These are phyloP conservation scores for Caenorhabditis sp. DNA, from an alignment of 2,888 invertebrate species.

Conservation along the genomic window DNA sequence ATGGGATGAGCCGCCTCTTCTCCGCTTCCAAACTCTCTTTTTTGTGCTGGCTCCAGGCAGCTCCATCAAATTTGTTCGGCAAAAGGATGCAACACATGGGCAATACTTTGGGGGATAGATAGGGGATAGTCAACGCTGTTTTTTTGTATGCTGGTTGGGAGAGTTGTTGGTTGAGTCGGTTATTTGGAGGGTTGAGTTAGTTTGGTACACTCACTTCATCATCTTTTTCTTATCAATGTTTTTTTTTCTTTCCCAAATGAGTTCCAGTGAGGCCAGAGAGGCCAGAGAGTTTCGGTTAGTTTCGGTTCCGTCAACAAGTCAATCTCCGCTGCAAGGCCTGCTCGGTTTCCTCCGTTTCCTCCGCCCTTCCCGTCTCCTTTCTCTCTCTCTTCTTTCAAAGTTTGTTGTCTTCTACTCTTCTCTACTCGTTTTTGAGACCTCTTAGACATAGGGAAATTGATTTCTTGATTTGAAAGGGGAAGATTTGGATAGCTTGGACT, in stretches of 20 bases:
- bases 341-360: too few species aligned
- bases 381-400: background rate
- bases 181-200: background rate
- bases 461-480: background rate
- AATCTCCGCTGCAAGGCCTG: constrained; percentile 13
- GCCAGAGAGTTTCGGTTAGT: too few species aligned
- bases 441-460: background rate
- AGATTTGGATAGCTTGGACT: too few species aligned
- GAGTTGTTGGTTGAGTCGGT: too few species aligned
- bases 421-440: background rate
- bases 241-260: too few species aligned
- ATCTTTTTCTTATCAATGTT: too few species aligned
- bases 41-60: background rate
- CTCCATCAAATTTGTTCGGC: constrained; percentile 38
- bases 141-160: background rate
- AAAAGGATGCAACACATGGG: constrained; percentile 28
- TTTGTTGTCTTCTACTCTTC: constrained; percentile 11
- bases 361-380: too few species aligned
- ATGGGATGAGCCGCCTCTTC: constrained; percentile 40
- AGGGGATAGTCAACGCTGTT: too few species aligned
- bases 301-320: constrained; percentile 27
- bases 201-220: background rate
- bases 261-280: too few species aligned
- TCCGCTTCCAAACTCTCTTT: constrained; percentile 23
- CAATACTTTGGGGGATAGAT: constrained; percentile 34